These are phyloP conservation scores for Anguilla japonica DNA, from an alignment of 2,113 vertebrate species.

Conservation along the genomic window DNA sequence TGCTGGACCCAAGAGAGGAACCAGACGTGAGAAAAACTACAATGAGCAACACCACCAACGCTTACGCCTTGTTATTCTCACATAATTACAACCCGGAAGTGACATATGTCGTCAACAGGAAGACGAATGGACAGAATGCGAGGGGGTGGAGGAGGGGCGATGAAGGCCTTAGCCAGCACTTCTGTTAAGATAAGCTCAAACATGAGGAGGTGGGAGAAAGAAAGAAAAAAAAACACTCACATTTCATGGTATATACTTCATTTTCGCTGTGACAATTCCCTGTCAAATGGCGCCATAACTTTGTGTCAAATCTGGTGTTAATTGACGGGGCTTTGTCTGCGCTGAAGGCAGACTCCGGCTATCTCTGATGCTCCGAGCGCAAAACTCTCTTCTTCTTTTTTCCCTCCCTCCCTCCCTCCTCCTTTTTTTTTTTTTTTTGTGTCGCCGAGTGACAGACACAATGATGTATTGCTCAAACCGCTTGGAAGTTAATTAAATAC, in stretches of 20 bases:
- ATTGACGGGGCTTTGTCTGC: conserved; percentile 26
- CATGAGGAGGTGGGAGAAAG: background rate
- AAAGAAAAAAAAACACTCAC: background rate
- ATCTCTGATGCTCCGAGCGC: conserved; percentile 37
- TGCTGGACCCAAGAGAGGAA: too few relatives aligned
- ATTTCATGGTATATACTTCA: conserved; percentile 1
- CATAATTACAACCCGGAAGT: background rate
- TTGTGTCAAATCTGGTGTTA: conserved; percentile 16
- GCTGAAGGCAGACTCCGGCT: conserved; percentile 20
- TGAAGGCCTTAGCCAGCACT: background rate
- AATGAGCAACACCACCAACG: too few relatives aligned
- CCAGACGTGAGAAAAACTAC: background rate
- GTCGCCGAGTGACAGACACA: conserved; percentile 61
- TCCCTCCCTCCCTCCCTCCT: too few relatives aligned
- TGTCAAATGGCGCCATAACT: background rate
- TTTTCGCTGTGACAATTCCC: background rate
- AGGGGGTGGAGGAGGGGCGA: background rate
- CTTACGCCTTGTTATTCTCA: too few relatives aligned
- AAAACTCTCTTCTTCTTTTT: conserved; percentile 43
- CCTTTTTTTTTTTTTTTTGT: conserved; percentile 20
- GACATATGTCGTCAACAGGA: background rate
- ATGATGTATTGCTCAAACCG: conserved; percentile 69
- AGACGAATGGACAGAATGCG: background rate
- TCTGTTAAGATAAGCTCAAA: background rate
- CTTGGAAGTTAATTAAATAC: conserved; percentile 74